These are phyloP conservation scores for Ptilodon capucinus DNA, from an alignment of 2,888 invertebrate species.

Conservation along the genomic window DNA sequence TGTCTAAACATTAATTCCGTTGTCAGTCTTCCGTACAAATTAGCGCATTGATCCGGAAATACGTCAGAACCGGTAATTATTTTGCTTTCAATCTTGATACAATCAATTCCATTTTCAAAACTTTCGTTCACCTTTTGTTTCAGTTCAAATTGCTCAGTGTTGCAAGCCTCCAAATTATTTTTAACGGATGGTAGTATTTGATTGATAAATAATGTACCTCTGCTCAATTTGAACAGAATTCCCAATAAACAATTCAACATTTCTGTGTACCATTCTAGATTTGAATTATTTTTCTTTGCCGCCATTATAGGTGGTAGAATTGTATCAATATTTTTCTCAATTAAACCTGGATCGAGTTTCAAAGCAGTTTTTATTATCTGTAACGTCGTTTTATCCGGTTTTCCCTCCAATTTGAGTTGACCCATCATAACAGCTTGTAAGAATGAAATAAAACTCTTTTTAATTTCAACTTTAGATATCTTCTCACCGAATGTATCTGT, in stretches of 20 bases:
- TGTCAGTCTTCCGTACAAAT: conserved; percentile 65
- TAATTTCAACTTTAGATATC: conserved; percentile 62
- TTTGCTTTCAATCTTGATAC: conserved; percentile 54
- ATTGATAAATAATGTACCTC: conserved; percentile 61
- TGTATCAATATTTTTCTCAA: conserved; percentile 63
- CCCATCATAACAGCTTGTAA: conserved; percentile 66
- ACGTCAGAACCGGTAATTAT: conserved; percentile 61
- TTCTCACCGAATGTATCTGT: conserved; percentile 68
- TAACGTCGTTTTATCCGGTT: conserved; percentile 60
- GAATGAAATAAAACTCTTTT: conserved; percentile 65
- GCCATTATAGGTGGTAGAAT: conserved; percentile 69
- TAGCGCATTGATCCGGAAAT: conserved; percentile 61
- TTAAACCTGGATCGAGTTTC: conserved; percentile 65
- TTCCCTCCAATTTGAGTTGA: conserved; percentile 64
- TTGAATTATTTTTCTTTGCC: conserved; percentile 53
- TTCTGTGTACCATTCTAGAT: conserved; percentile 52
- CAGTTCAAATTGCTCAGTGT: conserved; percentile 63
- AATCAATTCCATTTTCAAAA: conserved; percentile 33
- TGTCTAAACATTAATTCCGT: conserved; percentile 75
- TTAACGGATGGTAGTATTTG: conserved; percentile 67
- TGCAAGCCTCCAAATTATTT: conserved; percentile 53
- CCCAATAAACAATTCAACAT: conserved; percentile 67
- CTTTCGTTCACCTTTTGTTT: conserved; percentile 47
- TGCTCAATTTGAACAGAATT: conserved; percentile 69
- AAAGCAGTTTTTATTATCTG: conserved; percentile 64